Base-by-base conservation (phyloP, 2,797 vertebrate genomes). In the Naso thynnoides region DNA sequence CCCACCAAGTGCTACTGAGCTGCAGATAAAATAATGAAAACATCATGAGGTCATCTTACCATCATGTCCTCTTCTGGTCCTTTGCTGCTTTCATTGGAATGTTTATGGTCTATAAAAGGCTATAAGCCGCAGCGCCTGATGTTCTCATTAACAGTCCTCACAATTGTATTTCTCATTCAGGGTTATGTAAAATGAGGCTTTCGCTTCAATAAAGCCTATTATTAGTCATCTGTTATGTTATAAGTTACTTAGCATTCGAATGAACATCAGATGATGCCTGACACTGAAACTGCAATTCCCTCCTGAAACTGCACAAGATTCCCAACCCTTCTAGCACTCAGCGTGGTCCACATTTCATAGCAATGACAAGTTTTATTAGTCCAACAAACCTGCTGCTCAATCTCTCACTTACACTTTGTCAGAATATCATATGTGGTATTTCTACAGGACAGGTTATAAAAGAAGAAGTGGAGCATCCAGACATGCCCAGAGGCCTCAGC, bases 401-500 rank as follows among this genome's bases (percentile, higher is more conserved):
- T 29, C 26, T 44, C 9, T 11, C 29, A 31, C 10, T 47, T 27
- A 39, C 52, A 62, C 49, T 45, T 9, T 27, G 59, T 24, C 14
- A 14, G 53, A 64, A 50, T 31, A 21, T 53, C 13, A 70, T 33
- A 6, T 66, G 21, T 54, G 53, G 18, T 45, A 4, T 8, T 57
- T 79, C 15, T 73, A 4, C 54, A 27, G 16, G 19, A 65, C 69
- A 82, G 86, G 63, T 74, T 82, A 50, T 70, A 83, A 80, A 82
- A 79, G 69, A 53, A 72, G 55, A 71, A 64, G 79, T 66, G 63
- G 68, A 81, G 56, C 49, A 61, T 67, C 78, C 81, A 81, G 73
- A 75, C 65, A 94, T 94, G 93, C 81, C 90, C 72, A 84, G 80
- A 73, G 84, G 89, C 67, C 65, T 73, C 49, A 59, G 81, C 61